Conservation (phyloP, 1,140 invertebrate genomes). For the Macrobrachium rosenbergii region DNA sequence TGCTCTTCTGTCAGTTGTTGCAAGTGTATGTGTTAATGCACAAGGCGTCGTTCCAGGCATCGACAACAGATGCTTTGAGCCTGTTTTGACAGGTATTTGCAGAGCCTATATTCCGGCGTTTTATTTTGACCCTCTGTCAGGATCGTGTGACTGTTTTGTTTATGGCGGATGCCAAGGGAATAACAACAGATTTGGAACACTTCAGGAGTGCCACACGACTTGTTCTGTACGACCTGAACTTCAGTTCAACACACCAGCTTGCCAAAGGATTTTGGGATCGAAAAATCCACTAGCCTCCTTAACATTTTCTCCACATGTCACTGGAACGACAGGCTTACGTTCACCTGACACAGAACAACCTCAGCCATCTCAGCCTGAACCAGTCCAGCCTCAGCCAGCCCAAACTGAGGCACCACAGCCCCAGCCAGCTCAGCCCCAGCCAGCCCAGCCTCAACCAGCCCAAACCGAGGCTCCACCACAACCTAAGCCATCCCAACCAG, state of each 20-base stretch:
- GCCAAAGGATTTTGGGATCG: constrained; percentile 1
- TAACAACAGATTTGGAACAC: constrained; percentile 71
- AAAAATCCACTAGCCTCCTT: constrained; percentile 6
- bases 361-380: no score
- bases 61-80: constrained; percentile 85
- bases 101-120: constrained; percentile 67
- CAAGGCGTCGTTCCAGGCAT: neutral
- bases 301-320: neutral
- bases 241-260: constrained; percentile 13
- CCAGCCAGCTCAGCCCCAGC: neutral
- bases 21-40: no score
- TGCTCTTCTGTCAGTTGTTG: no score
- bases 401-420: neutral
- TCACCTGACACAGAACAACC: no score
- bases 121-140: constrained; percentile 71
- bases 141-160: constrained; percentile 70
- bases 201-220: constrained; percentile 69
- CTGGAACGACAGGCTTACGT: no score
- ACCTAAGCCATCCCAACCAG: neutral
- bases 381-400: constrained; percentile 4
- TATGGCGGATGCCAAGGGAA: constrained; percentile 72
- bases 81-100: constrained; percentile 76
- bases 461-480: neutral
- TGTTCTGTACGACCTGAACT: constrained; percentile 65
- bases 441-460: neutral